Evolutionary conservation across 1,140 invertebrate species (phyloP).

Genomic region (Pararge aegeria): DNA sequence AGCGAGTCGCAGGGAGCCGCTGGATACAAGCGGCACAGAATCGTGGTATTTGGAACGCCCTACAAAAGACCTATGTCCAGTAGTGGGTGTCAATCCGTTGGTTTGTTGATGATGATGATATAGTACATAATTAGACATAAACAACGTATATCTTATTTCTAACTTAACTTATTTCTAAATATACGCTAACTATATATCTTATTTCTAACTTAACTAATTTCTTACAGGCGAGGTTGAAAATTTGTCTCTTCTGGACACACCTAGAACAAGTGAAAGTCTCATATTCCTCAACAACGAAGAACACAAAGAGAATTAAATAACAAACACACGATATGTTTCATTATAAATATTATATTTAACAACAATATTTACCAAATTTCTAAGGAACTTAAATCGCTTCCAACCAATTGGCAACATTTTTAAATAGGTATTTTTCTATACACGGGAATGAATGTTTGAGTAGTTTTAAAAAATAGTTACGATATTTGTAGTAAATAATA

Average conservation of each 20-base stretch:
- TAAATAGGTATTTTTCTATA: neutral
- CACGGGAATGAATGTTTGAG: neutral
- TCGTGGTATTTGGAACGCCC: too few species aligned
- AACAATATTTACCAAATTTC: too few species aligned
- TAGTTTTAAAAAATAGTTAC: neutral
- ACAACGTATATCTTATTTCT: neutral
- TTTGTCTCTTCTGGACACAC: constrained; percentile 58
- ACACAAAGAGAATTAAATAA: constrained; percentile 31
- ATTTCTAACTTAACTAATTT: constrained; percentile 2
- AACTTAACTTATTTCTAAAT: neutral
- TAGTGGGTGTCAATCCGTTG: too few species aligned
- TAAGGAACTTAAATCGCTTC: neutral
- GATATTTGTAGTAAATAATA: neutral
- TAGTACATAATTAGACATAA: too few species aligned
- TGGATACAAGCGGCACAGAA: too few species aligned
- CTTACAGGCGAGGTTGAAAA: constrained; percentile 71
- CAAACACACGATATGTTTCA: too few species aligned
- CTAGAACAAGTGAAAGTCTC: constrained; percentile 58
- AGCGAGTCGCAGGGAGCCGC: too few species aligned
- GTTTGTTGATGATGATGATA: too few species aligned
- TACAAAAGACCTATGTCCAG: too few species aligned
- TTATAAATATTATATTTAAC: too few species aligned
- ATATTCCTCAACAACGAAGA: constrained; percentile 56
- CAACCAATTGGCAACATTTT: neutral
- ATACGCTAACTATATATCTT: too few species aligned